Base-by-base conservation (phyloP, 2,113 vertebrate genomes). In the Oryzias woworae region DNA sequence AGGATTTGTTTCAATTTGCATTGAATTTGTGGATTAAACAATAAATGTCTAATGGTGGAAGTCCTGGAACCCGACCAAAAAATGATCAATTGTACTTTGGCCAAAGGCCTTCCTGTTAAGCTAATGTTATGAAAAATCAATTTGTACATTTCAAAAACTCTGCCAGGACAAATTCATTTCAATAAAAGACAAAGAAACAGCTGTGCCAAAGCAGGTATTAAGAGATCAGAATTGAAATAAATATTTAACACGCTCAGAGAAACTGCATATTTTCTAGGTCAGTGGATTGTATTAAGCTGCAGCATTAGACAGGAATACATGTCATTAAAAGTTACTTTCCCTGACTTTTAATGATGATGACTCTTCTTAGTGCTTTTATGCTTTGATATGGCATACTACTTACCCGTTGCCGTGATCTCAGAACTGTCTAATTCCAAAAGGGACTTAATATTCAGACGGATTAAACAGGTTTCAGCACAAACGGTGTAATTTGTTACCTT, bases 321-420 rank as follows among this genome's bases (percentile, higher is more conserved):
- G 58, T 57, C 76, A 83, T 85, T 85, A 86, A 89, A 86, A 87
- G 78, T 83, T 81, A 57, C 68, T 82, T 78, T 61, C 23, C 6
- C 71, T 69, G 72, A 86, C 80, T 86, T 89, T 87, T 87, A 86
- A 86, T 89, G 80, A 84, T 73, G 66, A 77, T 71, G 68, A 52
- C 61, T 62, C 68, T 71, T 62, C 44, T 66, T 50, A 66, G 66
- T 74, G 69, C 64, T 51, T 14, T 60, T 69, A 70, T 58, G 69
- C 73, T 85, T 70, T 79, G 69, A 80, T 66, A 77, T 62, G 61
- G 59, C 36, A 36, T 36, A 22, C 54, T 73, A 53, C 69, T 51
- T 59, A 28, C 71, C 62, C 36, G 36, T 12, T 36, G 10, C 36
- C 69, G 51, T 50, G 50, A 49, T 53, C 31, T 48, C 26, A 78